Evolutionary conservation across 1,140 invertebrate species (phyloP), one percentile per base, ranked within the genome.

Genomic region (Drosophila hydei): DNA sequence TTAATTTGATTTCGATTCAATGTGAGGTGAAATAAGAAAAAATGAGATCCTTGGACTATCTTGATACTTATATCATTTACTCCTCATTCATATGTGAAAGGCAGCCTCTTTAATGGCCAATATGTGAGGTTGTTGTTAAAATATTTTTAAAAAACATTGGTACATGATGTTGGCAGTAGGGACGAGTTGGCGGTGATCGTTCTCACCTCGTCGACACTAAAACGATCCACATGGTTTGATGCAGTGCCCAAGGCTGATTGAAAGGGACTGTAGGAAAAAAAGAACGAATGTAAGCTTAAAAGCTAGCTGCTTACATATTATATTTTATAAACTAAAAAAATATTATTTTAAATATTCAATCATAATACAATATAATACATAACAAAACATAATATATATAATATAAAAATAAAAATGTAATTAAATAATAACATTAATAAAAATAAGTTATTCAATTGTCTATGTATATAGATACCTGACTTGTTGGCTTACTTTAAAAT

Each of bases 1-100:
- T 85, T 85, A 85, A 85, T 85, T 85, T 85, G 81, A 85, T 85
- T 85, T 85, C 77, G 83, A 85, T 85, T 85, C 77, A 77, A 79
- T 65, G 65, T 52, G 69, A 72, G 65, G 54, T 67, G 58, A 78
- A 74, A 77, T 75, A 65, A 43, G 62, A 61, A 72, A 67, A 67
- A 54, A 72, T 67, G 52, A 62, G 62, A 50, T 67, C 47, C 61
- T 72, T 65, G 72, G 81, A 64, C 73, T 61, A 64, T 48, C 61
- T 55, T 23, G 27, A 63, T 65, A 58, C 27, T 61, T 59, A 45
- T 55, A 87, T 85, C 80, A 85, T 87, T 84, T 40, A 84, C 64
- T 12, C 33, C 23, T 1, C 12, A 21, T 42, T 30, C 25, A 43
- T 42, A 19, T 38, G 16, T 14, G 16, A 40, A 11, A 40, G n/a